Percentiles rank a stretch among this genome's conserved stretches.
Evolutionary conservation across 2,888 invertebrate species (phyloP).

Genomic region (Eupithecia dodoneata): DNA sequence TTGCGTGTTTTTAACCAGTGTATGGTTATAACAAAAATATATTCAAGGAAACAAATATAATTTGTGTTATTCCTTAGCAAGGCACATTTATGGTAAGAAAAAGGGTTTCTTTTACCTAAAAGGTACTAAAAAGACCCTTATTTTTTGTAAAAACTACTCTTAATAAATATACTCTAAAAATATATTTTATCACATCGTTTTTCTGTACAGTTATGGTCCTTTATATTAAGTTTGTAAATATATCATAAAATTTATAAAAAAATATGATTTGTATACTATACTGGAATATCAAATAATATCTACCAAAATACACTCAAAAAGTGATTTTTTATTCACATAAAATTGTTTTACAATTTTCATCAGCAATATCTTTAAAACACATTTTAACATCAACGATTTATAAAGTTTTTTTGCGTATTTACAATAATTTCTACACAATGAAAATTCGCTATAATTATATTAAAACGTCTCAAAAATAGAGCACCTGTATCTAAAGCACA

Average conservation of each 20-base stretch:
- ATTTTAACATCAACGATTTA: background rate
- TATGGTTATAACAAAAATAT: conserved; percentile 58
- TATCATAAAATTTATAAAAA: conserved; percentile 32
- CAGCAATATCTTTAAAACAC: conserved; percentile 10
- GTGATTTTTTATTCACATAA: background rate
- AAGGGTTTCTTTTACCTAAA: conserved; percentile 34
- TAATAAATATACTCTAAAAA: conserved; percentile 66
- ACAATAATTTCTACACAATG: conserved; percentile 24
- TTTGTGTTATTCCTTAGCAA: conserved; percentile 59
- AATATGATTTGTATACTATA: conserved; percentile 29
- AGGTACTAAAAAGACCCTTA: conserved; percentile 9
- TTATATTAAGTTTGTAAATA: conserved; percentile 44
- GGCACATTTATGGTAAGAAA: conserved; percentile 58
- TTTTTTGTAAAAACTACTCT: conserved; percentile 51
- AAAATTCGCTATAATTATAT: conserved; percentile 25
- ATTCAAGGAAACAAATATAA: conserved; percentile 44
- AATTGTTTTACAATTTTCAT: conserved; percentile 1
- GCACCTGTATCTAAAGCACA: conserved; percentile 55
- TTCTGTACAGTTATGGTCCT: conserved; percentile 69
- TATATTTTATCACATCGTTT: conserved; percentile 75
- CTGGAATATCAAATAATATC: conserved; percentile 33
- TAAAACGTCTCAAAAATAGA: conserved; percentile 55
- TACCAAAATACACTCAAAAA: conserved; percentile 12
- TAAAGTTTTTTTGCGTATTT: background rate
- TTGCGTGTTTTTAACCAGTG: conserved; percentile 70